Evolutionary conservation across 1,140 invertebrate genomes (phyloP).

Genomic region (Drosophila mojavensis): DNA sequence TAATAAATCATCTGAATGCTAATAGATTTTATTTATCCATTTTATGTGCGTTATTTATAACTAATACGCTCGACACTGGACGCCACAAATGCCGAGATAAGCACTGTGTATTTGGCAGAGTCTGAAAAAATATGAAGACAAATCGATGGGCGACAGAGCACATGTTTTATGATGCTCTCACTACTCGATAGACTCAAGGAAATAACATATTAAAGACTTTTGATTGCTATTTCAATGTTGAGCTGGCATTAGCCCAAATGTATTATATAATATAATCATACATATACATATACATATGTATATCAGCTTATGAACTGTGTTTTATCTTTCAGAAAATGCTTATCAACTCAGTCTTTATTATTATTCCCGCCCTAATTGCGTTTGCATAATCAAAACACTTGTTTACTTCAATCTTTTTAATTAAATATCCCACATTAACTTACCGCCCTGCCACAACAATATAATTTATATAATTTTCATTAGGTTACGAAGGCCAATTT

Average conservation of each 20-base stretch:
- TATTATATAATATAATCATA: neutral
- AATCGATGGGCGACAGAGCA: constrained; percentile 3
- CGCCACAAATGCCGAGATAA: neutral
- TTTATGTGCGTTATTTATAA: constrained; percentile 19
- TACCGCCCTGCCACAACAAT: constrained; percentile 4
- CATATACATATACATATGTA: neutral
- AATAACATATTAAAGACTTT: neutral
- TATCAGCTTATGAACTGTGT: too few relatives aligned
- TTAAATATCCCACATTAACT: constrained; percentile 16
- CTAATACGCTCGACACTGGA: constrained; percentile 1
- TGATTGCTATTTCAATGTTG: neutral
- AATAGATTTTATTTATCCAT: constrained; percentile 45
- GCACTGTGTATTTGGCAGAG: neutral
- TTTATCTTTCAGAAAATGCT: neutral
- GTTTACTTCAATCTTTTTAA: constrained; percentile 11
- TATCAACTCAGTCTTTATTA: too few relatives aligned
- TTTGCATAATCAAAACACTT: neutral
- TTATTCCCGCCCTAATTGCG: neutral
- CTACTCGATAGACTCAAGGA: neutral
- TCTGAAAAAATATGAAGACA: neutral
- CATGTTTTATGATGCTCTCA: constrained; percentile 2
- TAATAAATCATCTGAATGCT: constrained; percentile 64
- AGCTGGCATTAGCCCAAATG: neutral
- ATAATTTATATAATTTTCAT: constrained; percentile 34
- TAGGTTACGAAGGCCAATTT: constrained; percentile 9